A percentile compares a stretch with the other conserved stretches of the same genome.
These are phyloP conservation scores for Drosophila dunni DNA, from an alignment of 1,140 invertebrate species.

Conservation along the genomic window DNA sequence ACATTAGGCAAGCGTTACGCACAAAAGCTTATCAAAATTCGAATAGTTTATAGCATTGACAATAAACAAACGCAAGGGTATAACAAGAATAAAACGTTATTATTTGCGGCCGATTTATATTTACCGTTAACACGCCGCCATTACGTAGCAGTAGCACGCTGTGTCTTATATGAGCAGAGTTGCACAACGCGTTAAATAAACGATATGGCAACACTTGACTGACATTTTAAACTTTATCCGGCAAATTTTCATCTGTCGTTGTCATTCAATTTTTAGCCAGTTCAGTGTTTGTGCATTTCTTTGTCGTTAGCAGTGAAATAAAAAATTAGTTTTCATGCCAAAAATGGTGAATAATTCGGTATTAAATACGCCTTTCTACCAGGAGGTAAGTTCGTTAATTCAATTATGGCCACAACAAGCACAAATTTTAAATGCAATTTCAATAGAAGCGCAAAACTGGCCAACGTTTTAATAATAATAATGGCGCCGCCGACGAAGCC, in stretches of 20 bases:
- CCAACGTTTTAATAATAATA: not conserved
- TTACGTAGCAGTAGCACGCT: not conserved
- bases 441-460: constrained; percentile 37
- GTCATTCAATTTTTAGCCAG: constrained; percentile 34
- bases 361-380: constrained; percentile 31
- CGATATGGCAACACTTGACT: constrained; percentile 34
- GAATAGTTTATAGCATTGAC: no score
- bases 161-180: not conserved
- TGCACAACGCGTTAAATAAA: not conserved
- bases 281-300: constrained; percentile 44
- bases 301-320: constrained; percentile 18
- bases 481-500: not conserved
- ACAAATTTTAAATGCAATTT: not conserved
- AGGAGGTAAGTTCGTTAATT: constrained; percentile 46
- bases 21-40: no score
- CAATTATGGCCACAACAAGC: not conserved
- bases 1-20: no score
- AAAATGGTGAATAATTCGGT: constrained; percentile 57
- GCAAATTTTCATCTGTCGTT: constrained; percentile 31
- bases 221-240: constrained; percentile 47
- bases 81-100: no score
- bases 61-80: no score
- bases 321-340: constrained; percentile 26
- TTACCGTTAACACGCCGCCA: constrained; percentile 7
- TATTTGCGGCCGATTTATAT: no score